phyloP scores from a whole-genome alignment of 2,888 invertebrate species.

The Ichneumoninae sp. region DNA sequence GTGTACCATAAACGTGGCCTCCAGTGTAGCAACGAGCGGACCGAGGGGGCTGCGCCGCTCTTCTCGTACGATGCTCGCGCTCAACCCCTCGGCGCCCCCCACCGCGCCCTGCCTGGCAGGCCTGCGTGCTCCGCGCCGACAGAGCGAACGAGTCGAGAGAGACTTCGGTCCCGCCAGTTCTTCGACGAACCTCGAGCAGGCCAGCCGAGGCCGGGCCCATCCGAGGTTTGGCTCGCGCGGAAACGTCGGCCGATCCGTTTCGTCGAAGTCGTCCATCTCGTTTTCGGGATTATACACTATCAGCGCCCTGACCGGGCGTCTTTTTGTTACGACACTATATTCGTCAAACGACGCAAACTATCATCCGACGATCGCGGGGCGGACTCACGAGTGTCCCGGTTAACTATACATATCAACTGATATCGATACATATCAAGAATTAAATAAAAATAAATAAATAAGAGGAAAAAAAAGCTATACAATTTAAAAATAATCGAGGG shows the following conservation, averaged over 20 bases:
- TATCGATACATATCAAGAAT: no score
- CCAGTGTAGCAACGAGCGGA: not conserved
- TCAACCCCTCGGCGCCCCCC: constrained; percentile 30
- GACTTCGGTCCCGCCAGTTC: constrained; percentile 75
- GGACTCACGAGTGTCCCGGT: no score
- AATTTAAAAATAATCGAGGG: no score
- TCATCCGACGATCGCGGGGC: no score
- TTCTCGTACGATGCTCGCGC: not conserved
- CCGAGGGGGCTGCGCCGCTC: constrained; percentile 8
- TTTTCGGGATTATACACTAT: constrained; percentile 7
- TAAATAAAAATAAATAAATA: no score
- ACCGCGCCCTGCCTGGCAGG: constrained; percentile 49
- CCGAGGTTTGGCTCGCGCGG: constrained; percentile 38
- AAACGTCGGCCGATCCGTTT: constrained; percentile 24
- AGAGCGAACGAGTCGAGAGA: constrained; percentile 51
- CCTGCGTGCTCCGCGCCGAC: constrained; percentile 61
- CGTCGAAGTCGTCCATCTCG: constrained; percentile 37
- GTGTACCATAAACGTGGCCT: not conserved
- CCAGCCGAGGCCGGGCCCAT: constrained; percentile 63
- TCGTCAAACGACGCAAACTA: not conserved
- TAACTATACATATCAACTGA: no score
- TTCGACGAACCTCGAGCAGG: constrained; percentile 77
- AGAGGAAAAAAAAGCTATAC: no score
- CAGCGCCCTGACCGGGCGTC: not conserved
- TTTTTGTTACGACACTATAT: constrained; percentile 7